These are phyloP conservation scores for Oreortyx pictus DNA, from an alignment of 2,797 vertebrate species.

Conservation along the genomic window DNA sequence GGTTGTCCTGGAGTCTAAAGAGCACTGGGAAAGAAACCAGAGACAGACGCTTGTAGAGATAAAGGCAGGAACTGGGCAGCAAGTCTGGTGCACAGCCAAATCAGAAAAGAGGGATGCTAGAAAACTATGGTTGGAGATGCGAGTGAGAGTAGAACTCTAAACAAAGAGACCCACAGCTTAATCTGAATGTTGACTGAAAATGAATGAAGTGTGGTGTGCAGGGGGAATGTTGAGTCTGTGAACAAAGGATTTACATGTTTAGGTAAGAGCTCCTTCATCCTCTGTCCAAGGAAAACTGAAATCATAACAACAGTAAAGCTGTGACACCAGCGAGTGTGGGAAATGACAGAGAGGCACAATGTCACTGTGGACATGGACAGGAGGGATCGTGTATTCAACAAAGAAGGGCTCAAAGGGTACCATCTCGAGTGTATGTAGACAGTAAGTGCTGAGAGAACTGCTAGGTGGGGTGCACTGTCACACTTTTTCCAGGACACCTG, in stretches of 20 bases:
- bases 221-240: neutral
- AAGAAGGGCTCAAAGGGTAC: neutral
- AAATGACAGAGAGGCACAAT: neutral
- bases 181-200: neutral
- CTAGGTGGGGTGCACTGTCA: neutral
- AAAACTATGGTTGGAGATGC: neutral
- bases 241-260: neutral
- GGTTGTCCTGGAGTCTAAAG: conserved; percentile 40
- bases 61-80: conserved; percentile 24
- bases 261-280: neutral
- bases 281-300: neutral
- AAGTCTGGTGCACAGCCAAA: neutral
- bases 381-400: fast-evolving
- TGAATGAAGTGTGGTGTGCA: neutral
- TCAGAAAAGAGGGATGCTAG: neutral
- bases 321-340: neutral
- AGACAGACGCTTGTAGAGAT: conserved; percentile 16
- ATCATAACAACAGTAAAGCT: neutral
- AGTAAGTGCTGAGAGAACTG: neutral
- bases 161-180: neutral
- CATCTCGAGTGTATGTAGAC: fast-evolving
- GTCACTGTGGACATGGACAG: fast-evolving
- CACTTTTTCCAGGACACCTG: neutral
- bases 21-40: conserved; percentile 56
- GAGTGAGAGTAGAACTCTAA: neutral